Evolutionary conservation across 2,797 vertebrate species (phyloP).

Genomic region (Alectoris magna): DNA sequence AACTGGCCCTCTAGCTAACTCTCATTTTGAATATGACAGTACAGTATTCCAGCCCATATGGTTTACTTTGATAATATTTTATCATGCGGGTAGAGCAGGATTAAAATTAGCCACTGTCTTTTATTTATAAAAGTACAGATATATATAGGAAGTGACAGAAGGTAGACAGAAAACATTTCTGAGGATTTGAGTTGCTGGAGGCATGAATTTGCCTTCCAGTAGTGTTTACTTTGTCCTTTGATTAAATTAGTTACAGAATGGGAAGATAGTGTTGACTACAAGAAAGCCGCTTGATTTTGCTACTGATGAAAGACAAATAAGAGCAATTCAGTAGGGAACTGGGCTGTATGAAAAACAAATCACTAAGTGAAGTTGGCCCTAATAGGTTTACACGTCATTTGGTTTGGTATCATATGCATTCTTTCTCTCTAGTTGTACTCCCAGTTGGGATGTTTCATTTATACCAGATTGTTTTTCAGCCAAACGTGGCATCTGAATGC

Average conservation of each 20-base stretch:
- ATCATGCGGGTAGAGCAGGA: constrained; percentile 44
- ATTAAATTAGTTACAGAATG: constrained; percentile 77
- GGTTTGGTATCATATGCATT: constrained; percentile 45
- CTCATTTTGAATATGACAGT: constrained; percentile 82
- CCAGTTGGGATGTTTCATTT: constrained; percentile 66
- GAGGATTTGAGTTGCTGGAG: constrained; percentile 71
- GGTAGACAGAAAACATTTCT: constrained; percentile 65
- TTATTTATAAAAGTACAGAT: constrained; percentile 67
- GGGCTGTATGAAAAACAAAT: constrained; percentile 63
- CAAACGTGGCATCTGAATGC: constrained; percentile 46
- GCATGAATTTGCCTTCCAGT: constrained; percentile 70
- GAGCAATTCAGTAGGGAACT: constrained; percentile 66
- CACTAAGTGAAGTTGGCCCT: constrained; percentile 63
- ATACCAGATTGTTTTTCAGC: constrained; percentile 54
- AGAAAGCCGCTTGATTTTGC: constrained; percentile 72
- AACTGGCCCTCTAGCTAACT: constrained; percentile 85
- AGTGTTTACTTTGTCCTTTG: constrained; percentile 71
- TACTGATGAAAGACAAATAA: constrained; percentile 75
- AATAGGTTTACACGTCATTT: constrained; percentile 71
- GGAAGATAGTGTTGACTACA: constrained; percentile 68
- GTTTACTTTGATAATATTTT: constrained; percentile 74
- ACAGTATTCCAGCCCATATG: constrained; percentile 69
- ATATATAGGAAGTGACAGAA: constrained; percentile 71
- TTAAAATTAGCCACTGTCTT: constrained; percentile 73
- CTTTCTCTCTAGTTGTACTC: constrained; percentile 36